These are phyloP conservation scores for Numenius arquata DNA, from an alignment of 2,113 vertebrate genomes.

Conservation along the genomic window DNA sequence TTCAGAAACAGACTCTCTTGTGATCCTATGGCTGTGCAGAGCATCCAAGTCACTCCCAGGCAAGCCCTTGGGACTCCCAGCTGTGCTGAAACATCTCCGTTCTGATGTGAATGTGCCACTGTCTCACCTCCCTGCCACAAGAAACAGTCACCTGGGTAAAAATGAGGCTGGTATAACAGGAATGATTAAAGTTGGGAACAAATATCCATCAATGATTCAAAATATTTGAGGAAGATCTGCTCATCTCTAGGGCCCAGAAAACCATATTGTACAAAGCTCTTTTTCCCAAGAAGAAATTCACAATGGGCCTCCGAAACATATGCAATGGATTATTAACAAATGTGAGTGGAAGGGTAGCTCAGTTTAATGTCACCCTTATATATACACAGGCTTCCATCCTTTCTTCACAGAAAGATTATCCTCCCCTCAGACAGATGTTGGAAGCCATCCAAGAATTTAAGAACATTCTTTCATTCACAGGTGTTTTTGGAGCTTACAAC, in stretches of 20 bases:
- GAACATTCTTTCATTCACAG: constrained; percentile 49
- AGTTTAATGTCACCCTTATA: constrained; percentile 25
- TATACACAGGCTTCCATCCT: not conserved
- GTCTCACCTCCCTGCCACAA: not conserved
- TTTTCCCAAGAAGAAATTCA: not conserved
- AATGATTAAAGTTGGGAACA: not conserved
- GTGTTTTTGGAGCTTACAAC: constrained; percentile 34
- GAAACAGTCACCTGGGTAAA: not conserved
- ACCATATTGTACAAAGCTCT: not conserved
- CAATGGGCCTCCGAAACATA: not conserved
- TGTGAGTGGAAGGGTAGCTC: constrained; percentile 3
- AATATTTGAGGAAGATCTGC: constrained; percentile 25
- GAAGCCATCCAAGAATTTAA: constrained; percentile 48
- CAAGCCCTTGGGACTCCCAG: not conserved
- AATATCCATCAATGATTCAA: constrained; percentile 39
- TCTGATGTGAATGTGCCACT: not conserved
- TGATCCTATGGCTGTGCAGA: not conserved
- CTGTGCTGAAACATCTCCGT: not conserved
- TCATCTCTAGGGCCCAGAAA: not conserved
- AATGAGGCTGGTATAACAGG: not conserved
- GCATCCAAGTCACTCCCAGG: not conserved
- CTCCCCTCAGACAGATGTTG: constrained; percentile 24
- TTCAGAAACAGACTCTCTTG: not conserved
- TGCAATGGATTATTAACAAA: constrained; percentile 31
- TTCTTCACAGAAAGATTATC: constrained; percentile 26